Percentiles rank a stretch among this genome's conserved stretches.
These are phyloP conservation scores for Myathropa florea DNA, from an alignment of 2,888 invertebrate genomes.

Conservation along the genomic window DNA sequence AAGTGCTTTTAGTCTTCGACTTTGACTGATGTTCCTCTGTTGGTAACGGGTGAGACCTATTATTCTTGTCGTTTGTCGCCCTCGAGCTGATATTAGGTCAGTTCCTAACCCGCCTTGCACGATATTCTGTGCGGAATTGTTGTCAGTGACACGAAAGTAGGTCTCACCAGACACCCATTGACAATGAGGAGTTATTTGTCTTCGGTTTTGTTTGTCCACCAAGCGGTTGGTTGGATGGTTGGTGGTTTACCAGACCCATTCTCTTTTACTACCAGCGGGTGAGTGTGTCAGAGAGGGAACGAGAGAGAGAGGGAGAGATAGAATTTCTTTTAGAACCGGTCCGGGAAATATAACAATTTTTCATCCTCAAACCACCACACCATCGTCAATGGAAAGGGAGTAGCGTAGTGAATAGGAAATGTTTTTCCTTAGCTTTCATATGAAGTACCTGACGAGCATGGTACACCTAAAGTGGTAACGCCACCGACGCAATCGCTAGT, in stretches of 20 bases:
- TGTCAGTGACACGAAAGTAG: constrained; percentile 53
- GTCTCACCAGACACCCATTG: constrained; percentile 46
- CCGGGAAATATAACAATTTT: constrained; percentile 24
- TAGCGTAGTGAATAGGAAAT: not conserved
- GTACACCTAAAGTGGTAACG: not conserved
- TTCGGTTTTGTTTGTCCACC: constrained; percentile 9
- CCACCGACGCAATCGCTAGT: not conserved
- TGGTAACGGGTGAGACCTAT: constrained; percentile 22
- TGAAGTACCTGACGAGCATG: not conserved
- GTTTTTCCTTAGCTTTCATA: not conserved
- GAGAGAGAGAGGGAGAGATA: not conserved
- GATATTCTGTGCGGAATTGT: constrained; percentile 47
- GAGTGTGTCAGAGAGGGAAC: not conserved
- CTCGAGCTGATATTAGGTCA: constrained; percentile 60
- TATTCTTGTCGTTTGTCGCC: constrained; percentile 52
- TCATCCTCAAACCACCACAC: not conserved
- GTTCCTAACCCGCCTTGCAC: constrained; percentile 50
- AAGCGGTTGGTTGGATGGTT: not conserved
- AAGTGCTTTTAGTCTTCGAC: not conserved
- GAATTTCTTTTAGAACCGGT: constrained; percentile 22
- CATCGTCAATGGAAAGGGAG: not conserved
- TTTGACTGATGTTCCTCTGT: not conserved
- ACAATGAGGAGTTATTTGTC: constrained; percentile 17
- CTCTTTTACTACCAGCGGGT: not conserved
- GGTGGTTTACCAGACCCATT: not conserved